Evolutionary conservation across 2,113 vertebrate genomes (phyloP).

Genomic region (Procavia capensis): DNA sequence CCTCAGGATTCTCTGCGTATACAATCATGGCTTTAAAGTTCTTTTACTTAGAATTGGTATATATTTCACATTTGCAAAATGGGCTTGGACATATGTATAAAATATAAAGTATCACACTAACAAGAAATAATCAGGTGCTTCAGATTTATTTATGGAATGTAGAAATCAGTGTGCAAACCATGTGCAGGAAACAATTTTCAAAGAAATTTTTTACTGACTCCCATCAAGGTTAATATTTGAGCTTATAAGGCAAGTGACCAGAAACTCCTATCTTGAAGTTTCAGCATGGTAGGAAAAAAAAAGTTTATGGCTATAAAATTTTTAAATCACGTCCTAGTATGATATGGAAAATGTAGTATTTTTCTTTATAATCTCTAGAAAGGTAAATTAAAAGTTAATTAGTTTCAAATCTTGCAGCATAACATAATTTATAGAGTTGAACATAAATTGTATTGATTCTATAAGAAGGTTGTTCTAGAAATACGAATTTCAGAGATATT

Average conservation of each 20-base stretch:
- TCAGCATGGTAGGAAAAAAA: not conserved
- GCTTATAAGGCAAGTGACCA: not conserved
- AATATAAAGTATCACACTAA: not conserved
- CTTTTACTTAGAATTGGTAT: not conserved
- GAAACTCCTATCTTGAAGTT: not conserved
- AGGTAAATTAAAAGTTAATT: not conserved
- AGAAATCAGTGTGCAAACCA: not conserved
- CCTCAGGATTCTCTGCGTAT: too few relatives aligned
- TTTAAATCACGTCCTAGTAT: not conserved
- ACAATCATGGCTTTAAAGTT: not conserved
- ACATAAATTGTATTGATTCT: not conserved
- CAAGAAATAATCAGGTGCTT: not conserved
- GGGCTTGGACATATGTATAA: not conserved
- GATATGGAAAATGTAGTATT: not conserved
- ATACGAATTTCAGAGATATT: not conserved
- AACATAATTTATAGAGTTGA: not conserved
- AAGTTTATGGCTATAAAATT: not conserved
- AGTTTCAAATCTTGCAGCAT: not conserved
- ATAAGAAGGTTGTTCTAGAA: constrained; percentile 28
- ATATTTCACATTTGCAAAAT: not conserved
- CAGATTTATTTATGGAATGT: not conserved
- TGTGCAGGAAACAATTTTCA: not conserved
- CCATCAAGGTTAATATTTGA: not conserved
- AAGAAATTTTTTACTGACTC: not conserved
- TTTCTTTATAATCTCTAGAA: not conserved